phyloP scores from a whole-genome alignment of 2,888 invertebrate species.

The Lottia scabra region DNA sequence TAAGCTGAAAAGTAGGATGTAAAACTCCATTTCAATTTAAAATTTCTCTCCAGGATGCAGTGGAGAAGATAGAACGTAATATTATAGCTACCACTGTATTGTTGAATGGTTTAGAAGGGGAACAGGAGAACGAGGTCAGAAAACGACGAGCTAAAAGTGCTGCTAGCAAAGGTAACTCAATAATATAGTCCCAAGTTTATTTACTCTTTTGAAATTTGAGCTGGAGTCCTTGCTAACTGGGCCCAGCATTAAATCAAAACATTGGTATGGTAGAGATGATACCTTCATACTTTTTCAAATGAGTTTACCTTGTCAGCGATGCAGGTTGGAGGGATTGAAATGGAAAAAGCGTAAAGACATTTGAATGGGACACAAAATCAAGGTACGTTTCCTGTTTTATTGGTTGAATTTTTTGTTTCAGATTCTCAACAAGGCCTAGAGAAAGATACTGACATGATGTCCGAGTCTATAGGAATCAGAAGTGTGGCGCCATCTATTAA shows the following conservation, averaged over 20 bases:
- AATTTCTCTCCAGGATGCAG: conserved; percentile 47
- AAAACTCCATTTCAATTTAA: too few species aligned
- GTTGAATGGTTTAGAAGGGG: conserved; percentile 60
- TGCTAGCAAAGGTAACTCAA: conserved; percentile 27
- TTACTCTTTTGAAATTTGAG: too few species aligned
- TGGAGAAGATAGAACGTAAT: conserved; percentile 56
- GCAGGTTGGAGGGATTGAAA: too few species aligned
- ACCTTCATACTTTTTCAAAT: too few species aligned
- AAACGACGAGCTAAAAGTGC: not conserved
- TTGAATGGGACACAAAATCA: too few species aligned
- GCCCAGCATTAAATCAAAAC: too few species aligned
- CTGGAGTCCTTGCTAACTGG: too few species aligned
- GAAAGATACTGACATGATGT: conserved; percentile 6
- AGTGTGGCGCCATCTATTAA: conserved; percentile 33
- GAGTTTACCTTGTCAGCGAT: too few species aligned
- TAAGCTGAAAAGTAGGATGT: too few species aligned
- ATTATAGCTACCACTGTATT: conserved; percentile 55
- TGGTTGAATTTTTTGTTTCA: not conserved
- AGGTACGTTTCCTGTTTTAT: too few species aligned
- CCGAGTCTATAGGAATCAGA: not conserved
- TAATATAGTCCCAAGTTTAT: not conserved
- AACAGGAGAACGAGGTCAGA: conserved; percentile 47
- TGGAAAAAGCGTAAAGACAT: too few species aligned
- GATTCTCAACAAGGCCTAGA: not conserved
- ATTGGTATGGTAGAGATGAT: too few species aligned